Base-by-base conservation (phyloP, 2,113 vertebrate genomes). In the Ursus arctos region DNA sequence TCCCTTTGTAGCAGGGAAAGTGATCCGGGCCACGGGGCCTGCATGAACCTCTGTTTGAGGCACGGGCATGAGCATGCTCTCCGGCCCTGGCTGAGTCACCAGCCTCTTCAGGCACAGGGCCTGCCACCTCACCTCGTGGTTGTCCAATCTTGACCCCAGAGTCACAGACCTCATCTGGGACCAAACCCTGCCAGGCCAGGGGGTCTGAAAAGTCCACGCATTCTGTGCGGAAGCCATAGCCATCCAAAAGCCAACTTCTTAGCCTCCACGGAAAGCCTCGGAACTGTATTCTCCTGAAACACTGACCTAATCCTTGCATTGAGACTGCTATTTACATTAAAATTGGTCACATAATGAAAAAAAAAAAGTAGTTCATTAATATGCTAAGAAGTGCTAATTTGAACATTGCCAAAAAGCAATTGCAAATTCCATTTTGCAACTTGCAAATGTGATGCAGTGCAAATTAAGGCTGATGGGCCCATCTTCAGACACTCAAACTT, bases 381-480 rank as follows among this genome's bases (percentile, higher is more conserved):
- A 98, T 95, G 93, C 86, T 97, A 98, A 97, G 95, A 98, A 98
- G 98, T 86, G 94, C 96, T 98, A 98, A 98, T 99, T 98, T 98
- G 99, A 98, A 98, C 92, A 65, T 65, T 98, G 97, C 95, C 28
- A 93, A 98, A 98, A 98, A 97, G 85, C 89, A 98, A 98, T 97
- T 96, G 57, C 93, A 98, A 98, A 98, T 98, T 98, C 97, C 49
- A 96, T 97, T 98, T 98, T 97, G 98, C 97, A 98, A 98, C 19
- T 80, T 92, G 93, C 96, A 98, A 98, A 98, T 98, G 84, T 86
- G 97, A 98, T 80, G 33, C 72, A 97, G 98, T 76, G 97, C 93
- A 98, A 99, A 98, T 98, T 97, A 97, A 74, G 47, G 95, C 92
- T 91, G 93, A 98, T 98, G 98, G 98, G 98, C 91, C 93, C 94